Evolutionary conservation across 2,888 invertebrate species (phyloP).

Genomic region (Eudemis profundana): DNA sequence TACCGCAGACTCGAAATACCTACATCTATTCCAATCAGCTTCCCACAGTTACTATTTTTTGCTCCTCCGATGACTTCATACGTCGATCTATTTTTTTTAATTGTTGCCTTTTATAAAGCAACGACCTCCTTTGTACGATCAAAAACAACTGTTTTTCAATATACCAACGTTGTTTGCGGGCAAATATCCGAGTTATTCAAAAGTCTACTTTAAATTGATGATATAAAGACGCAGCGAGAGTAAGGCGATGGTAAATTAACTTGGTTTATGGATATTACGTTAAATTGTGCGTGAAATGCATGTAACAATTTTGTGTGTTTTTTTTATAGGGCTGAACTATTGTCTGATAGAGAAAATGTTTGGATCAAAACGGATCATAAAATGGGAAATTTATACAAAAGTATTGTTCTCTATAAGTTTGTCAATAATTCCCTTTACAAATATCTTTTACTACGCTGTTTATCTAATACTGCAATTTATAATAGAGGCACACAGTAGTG

Average conservation of each 20-base stretch:
- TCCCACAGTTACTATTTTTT: slow-evolving; percentile 40
- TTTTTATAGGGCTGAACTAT: slow-evolving; percentile 30
- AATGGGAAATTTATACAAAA: not conserved
- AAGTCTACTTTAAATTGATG: slow-evolving; percentile 2
- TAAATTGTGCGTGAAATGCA: slow-evolving; percentile 53
- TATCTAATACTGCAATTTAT: too few relatives aligned
- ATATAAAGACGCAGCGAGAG: slow-evolving; percentile 6
- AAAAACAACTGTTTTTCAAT: slow-evolving; percentile 43
- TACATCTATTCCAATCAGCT: slow-evolving; percentile 31
- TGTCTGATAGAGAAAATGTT: not conserved
- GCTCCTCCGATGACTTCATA: slow-evolving; percentile 41
- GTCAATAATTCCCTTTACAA: too few relatives aligned
- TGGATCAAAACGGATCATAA: slow-evolving; percentile 17
- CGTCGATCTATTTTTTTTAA: slow-evolving; percentile 44
- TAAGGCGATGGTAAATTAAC: slow-evolving; percentile 21
- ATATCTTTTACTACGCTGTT: too few relatives aligned
- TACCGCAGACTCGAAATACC: slow-evolving; percentile 13
- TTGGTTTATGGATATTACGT: slow-evolving; percentile 45
- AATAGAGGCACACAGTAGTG: too few relatives aligned
- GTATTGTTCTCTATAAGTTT: too few relatives aligned
- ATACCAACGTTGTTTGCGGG: slow-evolving; percentile 24
- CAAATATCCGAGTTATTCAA: not conserved
- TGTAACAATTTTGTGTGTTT: slow-evolving; percentile 47
- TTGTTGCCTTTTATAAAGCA: slow-evolving; percentile 42
- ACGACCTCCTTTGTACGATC: slow-evolving; percentile 42